Percentiles rank a stretch among this genome's conserved stretches.
phyloP scores from a whole-genome alignment of 1,140 invertebrate species.

The Maniola jurtina region DNA sequence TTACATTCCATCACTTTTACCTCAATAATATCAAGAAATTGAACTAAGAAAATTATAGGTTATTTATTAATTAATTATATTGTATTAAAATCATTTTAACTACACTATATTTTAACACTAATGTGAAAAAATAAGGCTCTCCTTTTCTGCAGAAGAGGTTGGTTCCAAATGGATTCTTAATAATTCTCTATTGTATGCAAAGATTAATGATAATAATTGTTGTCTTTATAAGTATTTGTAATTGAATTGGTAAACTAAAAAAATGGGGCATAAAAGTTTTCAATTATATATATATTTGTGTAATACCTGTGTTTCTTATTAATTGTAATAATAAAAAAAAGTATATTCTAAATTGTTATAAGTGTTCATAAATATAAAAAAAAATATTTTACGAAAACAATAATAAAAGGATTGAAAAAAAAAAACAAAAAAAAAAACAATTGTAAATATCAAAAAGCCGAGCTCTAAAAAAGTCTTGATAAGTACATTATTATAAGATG shows the following conservation, averaged over 20 bases:
- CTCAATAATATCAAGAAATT: too few species aligned
- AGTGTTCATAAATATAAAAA: slow-evolving; percentile 74
- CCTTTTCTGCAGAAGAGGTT: too few species aligned
- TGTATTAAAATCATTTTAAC: too few species aligned
- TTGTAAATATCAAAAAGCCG: slow-evolving; percentile 43
- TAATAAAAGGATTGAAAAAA: slow-evolving; percentile 30
- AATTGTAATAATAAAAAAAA: slow-evolving; percentile 55
- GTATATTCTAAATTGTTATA: slow-evolving; percentile 77
- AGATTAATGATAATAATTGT: too few species aligned
- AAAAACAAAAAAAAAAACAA: slow-evolving; percentile 34
- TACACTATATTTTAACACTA: too few species aligned
- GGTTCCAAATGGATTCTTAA: too few species aligned
- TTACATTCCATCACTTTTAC: too few species aligned
- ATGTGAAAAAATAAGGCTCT: too few species aligned
- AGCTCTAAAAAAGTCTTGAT: slow-evolving; percentile 43
- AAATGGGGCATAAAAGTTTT: slow-evolving; percentile 3
- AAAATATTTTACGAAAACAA: slow-evolving; percentile 66
- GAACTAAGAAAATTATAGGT: too few species aligned
- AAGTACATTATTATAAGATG: slow-evolving; percentile 43
- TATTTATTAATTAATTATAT: too few species aligned
- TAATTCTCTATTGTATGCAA: too few species aligned
- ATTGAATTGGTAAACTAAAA: not conserved
- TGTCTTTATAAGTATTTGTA: not conserved
- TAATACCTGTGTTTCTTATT: slow-evolving; percentile 37
- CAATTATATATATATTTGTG: slow-evolving; percentile 32